Conservation (phyloP, 1,140 invertebrate genomes). For the Drosophila neocordata region DNA sequence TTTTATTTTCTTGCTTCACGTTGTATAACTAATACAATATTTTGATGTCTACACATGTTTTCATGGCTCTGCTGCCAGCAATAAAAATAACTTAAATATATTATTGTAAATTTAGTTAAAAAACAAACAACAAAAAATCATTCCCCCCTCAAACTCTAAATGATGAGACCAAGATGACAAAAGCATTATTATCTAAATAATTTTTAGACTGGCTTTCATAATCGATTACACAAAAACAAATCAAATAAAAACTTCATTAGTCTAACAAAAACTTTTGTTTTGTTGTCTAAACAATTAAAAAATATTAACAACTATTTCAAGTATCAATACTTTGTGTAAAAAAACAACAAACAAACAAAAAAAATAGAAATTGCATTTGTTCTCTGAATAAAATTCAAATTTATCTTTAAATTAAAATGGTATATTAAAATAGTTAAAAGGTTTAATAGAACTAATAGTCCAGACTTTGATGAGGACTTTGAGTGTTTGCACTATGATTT, state of each 20-base stretch:
- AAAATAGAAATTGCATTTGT: background rate
- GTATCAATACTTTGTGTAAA: slow-evolving; percentile 32
- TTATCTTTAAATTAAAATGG: too few relatives aligned
- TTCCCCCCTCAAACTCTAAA: slow-evolving; percentile 14
- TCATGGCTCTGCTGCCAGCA: slow-evolving; percentile 26
- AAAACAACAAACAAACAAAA: background rate
- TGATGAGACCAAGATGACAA: slow-evolving; percentile 27
- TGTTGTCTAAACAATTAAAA: slow-evolving; percentile 58
- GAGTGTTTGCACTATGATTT: too few relatives aligned
- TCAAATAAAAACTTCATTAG: slow-evolving; percentile 38
- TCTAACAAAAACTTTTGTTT: slow-evolving; percentile 50
- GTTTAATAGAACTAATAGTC: too few relatives aligned
- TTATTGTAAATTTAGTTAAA: background rate
- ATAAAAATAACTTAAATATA: slow-evolving; percentile 22
- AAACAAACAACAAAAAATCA: too few relatives aligned
- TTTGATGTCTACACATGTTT: slow-evolving; percentile 70
- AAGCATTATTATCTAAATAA: slow-evolving; percentile 25
- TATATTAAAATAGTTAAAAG: too few relatives aligned
- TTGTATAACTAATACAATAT: slow-evolving; percentile 61
- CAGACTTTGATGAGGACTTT: too few relatives aligned
- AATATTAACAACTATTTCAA: slow-evolving; percentile 61
- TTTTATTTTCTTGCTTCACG: slow-evolving; percentile 72
- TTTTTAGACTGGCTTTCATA: slow-evolving; percentile 24
- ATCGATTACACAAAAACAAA: slow-evolving; percentile 24
- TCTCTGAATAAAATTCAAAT: too few relatives aligned